Conservation (phyloP, 2,888 invertebrate genomes). For the Piscicola geometra region DNA sequence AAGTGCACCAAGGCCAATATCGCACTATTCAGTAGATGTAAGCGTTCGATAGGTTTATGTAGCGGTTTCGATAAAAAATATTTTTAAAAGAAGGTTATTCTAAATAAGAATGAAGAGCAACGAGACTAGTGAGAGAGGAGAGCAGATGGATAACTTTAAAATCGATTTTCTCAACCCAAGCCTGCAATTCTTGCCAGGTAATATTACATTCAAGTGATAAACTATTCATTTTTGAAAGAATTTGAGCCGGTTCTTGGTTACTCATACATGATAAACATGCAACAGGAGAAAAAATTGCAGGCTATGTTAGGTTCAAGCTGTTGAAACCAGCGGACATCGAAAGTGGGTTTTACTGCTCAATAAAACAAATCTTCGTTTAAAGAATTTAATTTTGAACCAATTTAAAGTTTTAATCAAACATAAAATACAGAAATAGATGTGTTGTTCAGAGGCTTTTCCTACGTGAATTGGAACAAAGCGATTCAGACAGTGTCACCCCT, state of each 20-base stretch:
- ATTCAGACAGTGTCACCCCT: neutral
- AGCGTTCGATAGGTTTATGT: too few species aligned
- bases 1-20: too few species aligned
- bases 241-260: neutral
- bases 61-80: too few species aligned
- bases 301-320: neutral
- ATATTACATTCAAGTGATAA: neutral
- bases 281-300: neutral
- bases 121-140: too few species aligned
- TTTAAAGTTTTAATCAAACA: too few species aligned
- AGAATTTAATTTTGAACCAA: too few species aligned
- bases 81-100: too few species aligned
- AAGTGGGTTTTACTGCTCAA: constrained; percentile 1
- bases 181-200: neutral
- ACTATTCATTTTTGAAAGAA: too few species aligned
- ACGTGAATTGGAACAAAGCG: neutral
- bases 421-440: constrained; percentile 3
- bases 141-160: too few species aligned
- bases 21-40: too few species aligned
- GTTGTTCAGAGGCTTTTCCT: neutral
- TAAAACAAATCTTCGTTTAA: too few species aligned
- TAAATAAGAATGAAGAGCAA: too few species aligned
- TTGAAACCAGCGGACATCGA: neutral
- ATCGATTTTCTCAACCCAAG: constrained; percentile 1
- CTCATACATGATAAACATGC: neutral